These are phyloP conservation scores for Aphelocoma californica DNA, from an alignment of 2,797 vertebrate genomes.

Conservation along the genomic window DNA sequence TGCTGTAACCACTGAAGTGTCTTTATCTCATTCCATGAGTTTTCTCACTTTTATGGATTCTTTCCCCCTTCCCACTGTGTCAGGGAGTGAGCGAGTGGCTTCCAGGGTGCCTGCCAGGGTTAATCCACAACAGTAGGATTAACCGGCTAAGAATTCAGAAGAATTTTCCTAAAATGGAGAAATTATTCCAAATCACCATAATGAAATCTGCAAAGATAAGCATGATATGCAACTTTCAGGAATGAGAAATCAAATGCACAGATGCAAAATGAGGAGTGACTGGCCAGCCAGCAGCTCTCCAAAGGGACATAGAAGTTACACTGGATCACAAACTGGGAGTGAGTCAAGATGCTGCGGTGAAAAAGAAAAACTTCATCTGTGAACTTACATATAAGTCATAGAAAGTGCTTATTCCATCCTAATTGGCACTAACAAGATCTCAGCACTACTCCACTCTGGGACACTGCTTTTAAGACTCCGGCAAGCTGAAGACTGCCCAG, in stretches of 20 bases:
- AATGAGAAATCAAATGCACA: neutral
- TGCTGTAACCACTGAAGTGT: neutral
- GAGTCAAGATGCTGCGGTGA: neutral
- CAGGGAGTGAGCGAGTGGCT: rapidly evolving
- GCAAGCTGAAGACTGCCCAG: neutral
- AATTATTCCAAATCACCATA: neutral
- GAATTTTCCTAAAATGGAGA: neutral
- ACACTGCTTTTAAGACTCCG: neutral
- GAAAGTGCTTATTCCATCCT: neutral
- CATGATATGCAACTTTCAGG: neutral
- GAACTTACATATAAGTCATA: neutral
- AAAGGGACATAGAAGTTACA: neutral
- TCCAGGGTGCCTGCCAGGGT: neutral
- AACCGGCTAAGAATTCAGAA: neutral
- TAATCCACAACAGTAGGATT: neutral
- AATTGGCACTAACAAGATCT: neutral
- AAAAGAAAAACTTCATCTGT: neutral
- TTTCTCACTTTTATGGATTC: neutral
- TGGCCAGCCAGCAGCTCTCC: neutral
- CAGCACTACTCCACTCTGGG: neutral
- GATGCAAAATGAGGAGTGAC: neutral
- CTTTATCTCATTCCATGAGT: neutral
- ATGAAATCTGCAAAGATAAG: neutral
- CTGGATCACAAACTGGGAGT: neutral
- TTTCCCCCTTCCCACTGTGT: neutral